Evolutionary conservation across 64 coral and sea anemone species (phyloP), one percentile per base, ranked within the genome.

Genomic region (Montipora efflorescens): DNA sequence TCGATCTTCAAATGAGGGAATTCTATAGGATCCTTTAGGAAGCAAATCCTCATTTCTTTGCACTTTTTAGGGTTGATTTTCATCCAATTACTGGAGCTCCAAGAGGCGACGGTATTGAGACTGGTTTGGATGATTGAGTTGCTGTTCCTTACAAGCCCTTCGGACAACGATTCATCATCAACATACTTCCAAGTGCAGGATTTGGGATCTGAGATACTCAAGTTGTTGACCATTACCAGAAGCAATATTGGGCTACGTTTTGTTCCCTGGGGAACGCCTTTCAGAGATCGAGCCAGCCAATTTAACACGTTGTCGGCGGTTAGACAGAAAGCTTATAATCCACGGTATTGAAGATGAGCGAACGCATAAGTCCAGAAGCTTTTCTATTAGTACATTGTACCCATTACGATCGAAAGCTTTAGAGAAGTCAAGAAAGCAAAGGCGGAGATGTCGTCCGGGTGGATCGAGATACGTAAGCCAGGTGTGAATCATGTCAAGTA

Each of bases 381-480:
- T 81, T 5, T 49, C 5, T 43, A 76, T 76, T 18, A 81, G 84
- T 18, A 87, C 55, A 13, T 88, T 88, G 43, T 88, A 67, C 49
- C 51, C 92, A n/a, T 53, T 57, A 57, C 53, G 53, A 57, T 57
- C 53, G 53, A 57, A 2, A 57, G 53, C 53, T 6, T 57, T 57
- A 57, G 83, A 87, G 46, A 87, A 93, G 52, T 88, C 91, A 9
- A 93, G 23, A 44, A 93, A 88, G 67, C 82, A 59, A 47, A 87
- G 44, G 48, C 75, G 84, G 16, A 93, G 82, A 61, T 88, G 70
- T 48, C 59, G 68, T 69, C 84, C 81, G 16, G 74, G 82, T 47
- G 75, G 62, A 15, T 87, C 76, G 59, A 94, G 77, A 4, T 58
- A 36, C 23, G 20, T 67, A 2, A 81, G 51, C 85, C 84, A 89